Conservation (phyloP, 2,888 invertebrate genomes). For the Flexamia atlantica region DNA sequence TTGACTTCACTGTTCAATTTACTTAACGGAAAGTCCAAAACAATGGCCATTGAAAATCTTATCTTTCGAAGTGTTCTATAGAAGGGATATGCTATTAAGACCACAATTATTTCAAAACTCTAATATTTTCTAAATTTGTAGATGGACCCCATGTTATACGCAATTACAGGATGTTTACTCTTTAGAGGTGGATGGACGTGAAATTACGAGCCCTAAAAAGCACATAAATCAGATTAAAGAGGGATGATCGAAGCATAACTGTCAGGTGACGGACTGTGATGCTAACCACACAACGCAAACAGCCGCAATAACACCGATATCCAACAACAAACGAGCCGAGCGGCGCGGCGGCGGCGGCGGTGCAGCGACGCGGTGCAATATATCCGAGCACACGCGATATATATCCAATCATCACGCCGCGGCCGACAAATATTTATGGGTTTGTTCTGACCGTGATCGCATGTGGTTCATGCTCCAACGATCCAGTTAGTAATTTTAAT, state of each 20-base stretch:
- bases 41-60: no score
- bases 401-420: conserved; percentile 31
- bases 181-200: not conserved
- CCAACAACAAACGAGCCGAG: not conserved
- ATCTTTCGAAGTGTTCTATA: no score
- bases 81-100: no score
- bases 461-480: conserved; percentile 21
- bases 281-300: conserved; percentile 1
- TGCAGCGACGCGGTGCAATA: conserved; percentile 4
- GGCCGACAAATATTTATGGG: conserved; percentile 3
- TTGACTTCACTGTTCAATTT: no score
- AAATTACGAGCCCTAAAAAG: not conserved
- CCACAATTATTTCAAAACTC: no score
- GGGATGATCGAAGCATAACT: conserved; percentile 9
- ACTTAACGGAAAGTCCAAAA: no score
- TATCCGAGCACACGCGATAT: conserved; percentile 2
- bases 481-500: conserved; percentile 16
- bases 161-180: no score
- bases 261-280: conserved; percentile 13
- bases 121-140: no score
- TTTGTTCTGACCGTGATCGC: conserved; percentile 29
- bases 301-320: conserved; percentile 8
- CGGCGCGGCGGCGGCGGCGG: not conserved
- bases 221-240: not conserved
- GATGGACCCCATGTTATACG: no score